Base-by-base conservation (phyloP, 2,888 invertebrate species). In the Drosophila dives region DNA sequence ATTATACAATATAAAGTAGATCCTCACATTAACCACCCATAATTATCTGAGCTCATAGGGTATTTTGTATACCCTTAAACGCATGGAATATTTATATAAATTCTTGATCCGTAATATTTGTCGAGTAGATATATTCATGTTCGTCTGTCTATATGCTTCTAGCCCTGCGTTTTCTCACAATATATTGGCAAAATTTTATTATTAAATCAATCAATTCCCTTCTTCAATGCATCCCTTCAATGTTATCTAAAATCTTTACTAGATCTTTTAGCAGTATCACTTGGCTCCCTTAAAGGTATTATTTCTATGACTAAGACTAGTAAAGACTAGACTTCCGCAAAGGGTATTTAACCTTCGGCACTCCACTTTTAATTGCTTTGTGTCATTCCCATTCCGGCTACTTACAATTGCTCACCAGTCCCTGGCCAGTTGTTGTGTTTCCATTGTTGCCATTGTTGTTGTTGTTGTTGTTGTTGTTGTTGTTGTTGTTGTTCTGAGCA, bases 361-460 rank as follows among this genome's bases (percentile, higher is more conserved):
- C 23, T 38, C 7, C 49, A 34, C 0, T 12, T 7, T 36, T 54
- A 55, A 55, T 55, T 55, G 38, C n/a, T 32, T 62, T 15, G n/a
- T 20, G 55, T 32, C 23, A 11, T 17, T 56, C 20, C 0, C 10
- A 17, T 50, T 50, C 20, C 15, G 42, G 38, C 42, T 64, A 91
- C 91, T 91, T 86, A 91, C 91, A 82, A 74, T 92, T 91, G 85
- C 91, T 91, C 45, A 88, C 90, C 68, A 88, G 54, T 59, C 70
- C 86, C 48, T 70, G 76, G 67, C 38, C 54, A 38, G 51, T 53
- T 33, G 69, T 17, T 42, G 42, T 20, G 29, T 6, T 32, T 6
- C 32, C 56, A 11, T 29, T 62, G 40, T 64, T 75, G 56, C 42
- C 49, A 45, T 54, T 56, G 50, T n/a, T 40, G 40, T 51, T 51